Evolutionary conservation across 2,113 vertebrate genomes (phyloP), one percentile per base, ranked within the genome.

Genomic region (Oreochromis aureus): DNA sequence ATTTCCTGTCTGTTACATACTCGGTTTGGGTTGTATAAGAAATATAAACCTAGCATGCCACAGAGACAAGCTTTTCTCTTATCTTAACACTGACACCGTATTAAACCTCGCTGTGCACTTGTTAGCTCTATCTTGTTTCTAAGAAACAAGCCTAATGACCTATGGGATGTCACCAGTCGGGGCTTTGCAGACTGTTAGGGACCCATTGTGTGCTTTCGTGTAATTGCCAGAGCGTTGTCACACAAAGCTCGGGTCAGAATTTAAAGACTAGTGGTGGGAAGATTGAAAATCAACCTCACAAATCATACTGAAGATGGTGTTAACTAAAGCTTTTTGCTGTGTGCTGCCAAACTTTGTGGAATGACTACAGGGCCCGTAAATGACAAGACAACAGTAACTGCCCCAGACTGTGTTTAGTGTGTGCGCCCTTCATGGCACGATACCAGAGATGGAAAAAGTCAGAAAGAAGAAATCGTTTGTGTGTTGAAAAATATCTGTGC

Each of bases 71-170:
- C 85, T 22, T 24, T 54, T 46, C 41, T 89, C 83, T 83, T 32
- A 82, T 93, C 91, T 89, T 44, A 34, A 51, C 81, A n/a, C 81
- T 85, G 85, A 91, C 85, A 88, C 85, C 69, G 12, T 22, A 90
- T 92, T 91, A 93, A 94, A 91, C 27, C 89, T 88, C 19, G 8
- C 84, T 44, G 69, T 80, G 54, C 82, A 87, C 89, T 91, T 92
- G 89, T 89, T 91, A 87, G 85, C 88, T 44, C 85, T 41, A 79
- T 84, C 80, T 84, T 90, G 90, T 92, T 92, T 93, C 88, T 56
- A 87, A 84, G 81, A 84, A 89, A 88, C 87, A 54, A 66, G 79
- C 89, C 90, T 94, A 93, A 95, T 93, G 90, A 94, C 91, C 90
- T 91, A 4, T 81, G 92, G 93, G 94, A 93, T 66, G 83, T 84